Conservation (phyloP, 2,888 invertebrate genomes). For the Drosophila meridiana region DNA sequence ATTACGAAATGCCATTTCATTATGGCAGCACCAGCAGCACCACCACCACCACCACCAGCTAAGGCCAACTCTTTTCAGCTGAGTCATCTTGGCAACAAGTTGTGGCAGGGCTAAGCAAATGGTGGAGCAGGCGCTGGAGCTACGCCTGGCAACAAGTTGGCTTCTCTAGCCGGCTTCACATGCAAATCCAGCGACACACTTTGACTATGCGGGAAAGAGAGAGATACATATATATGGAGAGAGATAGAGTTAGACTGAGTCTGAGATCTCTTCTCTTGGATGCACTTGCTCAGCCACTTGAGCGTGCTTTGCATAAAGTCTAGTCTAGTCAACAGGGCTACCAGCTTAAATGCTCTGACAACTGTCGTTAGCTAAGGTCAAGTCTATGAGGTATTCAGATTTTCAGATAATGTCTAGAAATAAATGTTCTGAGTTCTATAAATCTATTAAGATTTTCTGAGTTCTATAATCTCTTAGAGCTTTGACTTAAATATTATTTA, state of each 20-base stretch:
- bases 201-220: conserved; percentile 18
- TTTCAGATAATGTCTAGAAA: no score
- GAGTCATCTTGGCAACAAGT: conserved; percentile 62
- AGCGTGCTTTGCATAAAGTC: neutral
- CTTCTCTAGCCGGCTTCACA: conserved; percentile 42
- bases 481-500: no score
- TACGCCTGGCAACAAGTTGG: conserved; percentile 70
- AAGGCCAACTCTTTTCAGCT: conserved; percentile 43
- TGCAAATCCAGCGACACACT: conserved; percentile 66
- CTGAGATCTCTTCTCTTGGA: conserved; percentile 1
- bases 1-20: conserved; percentile 80
- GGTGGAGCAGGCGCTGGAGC: conserved; percentile 15
- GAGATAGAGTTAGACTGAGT: neutral
- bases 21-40: conserved; percentile 53
- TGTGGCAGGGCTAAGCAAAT: conserved; percentile 15
- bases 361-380: neutral
- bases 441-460: neutral
- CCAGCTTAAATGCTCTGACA: neutral
- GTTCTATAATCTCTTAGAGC: no score
- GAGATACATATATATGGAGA: neutral
- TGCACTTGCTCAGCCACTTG: conserved; percentile 25
- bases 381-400: neutral
- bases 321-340: neutral
- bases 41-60: conserved; percentile 23
- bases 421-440: no score